Conservation (phyloP, 2,888 invertebrate species). For the Drosophila affinis region DNA sequence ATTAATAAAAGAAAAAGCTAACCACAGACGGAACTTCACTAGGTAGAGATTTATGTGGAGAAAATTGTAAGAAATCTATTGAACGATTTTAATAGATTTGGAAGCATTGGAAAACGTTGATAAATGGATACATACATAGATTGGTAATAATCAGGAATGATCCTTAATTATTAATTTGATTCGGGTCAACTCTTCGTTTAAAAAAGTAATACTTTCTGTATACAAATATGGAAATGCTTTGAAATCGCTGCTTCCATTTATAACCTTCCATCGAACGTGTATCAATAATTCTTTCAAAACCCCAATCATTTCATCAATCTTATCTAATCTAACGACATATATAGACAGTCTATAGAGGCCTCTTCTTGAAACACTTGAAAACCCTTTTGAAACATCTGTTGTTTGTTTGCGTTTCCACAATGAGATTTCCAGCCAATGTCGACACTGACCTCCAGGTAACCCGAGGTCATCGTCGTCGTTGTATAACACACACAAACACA, state of each 20-base stretch:
- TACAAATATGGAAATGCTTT: too few species aligned
- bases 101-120: too few species aligned
- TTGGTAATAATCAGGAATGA: too few species aligned
- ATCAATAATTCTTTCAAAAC: background rate
- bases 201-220: background rate
- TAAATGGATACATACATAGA: too few species aligned
- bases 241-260: background rate
- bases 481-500: slow-evolving; percentile 20
- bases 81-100: too few species aligned
- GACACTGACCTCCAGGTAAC: slow-evolving; percentile 61
- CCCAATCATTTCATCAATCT: background rate
- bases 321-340: background rate
- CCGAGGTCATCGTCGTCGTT: slow-evolving; percentile 46
- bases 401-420: slow-evolving; percentile 30
- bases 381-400: slow-evolving; percentile 43
- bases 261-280: too few species aligned
- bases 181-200: background rate
- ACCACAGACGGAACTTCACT: background rate
- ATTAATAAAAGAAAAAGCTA: slow-evolving; percentile 10
- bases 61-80: background rate
- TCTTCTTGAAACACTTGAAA: slow-evolving; percentile 15
- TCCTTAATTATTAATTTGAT: too few species aligned
- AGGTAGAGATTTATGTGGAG: background rate
- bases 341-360: slow-evolving; percentile 14
- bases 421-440: slow-evolving; percentile 23